Evolutionary conservation across 2,888 invertebrate genomes (phyloP).

Genomic region (Matsumyia berberina): DNA sequence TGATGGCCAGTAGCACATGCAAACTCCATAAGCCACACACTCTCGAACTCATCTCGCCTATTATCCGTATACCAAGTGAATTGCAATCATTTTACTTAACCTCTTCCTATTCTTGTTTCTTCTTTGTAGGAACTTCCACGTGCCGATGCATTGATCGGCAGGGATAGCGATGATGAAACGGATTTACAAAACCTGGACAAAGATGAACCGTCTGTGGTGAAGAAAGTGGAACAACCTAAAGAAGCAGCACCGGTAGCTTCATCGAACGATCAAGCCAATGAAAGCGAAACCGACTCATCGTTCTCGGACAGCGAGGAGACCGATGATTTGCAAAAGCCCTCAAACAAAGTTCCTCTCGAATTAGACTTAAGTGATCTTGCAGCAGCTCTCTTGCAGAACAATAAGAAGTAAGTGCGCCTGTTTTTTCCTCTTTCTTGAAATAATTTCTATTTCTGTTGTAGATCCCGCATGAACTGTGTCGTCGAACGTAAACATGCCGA

Average conservation of each 20-base stretch:
- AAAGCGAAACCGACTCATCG: slow-evolving; percentile 84
- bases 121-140: slow-evolving; percentile 83
- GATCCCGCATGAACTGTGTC: slow-evolving; percentile 95
- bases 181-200: slow-evolving; percentile 82
- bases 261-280: slow-evolving; percentile 65
- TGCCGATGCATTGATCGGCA: slow-evolving; percentile 84
- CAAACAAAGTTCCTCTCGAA: slow-evolving; percentile 91
- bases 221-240: slow-evolving; percentile 78
- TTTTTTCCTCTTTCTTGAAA: not conserved
- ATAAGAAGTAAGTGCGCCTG: slow-evolving; percentile 86
- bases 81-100: slow-evolving; percentile 43
- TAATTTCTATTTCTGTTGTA: slow-evolving; percentile 78
- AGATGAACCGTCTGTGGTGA: slow-evolving; percentile 79
- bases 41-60: slow-evolving; percentile 24
- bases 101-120: slow-evolving; percentile 24
- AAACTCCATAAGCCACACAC: slow-evolving; percentile 12
- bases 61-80: slow-evolving; percentile 18
- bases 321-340: slow-evolving; percentile 86
- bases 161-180: slow-evolving; percentile 82
- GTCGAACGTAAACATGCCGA: slow-evolving; percentile 94
- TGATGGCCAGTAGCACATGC: slow-evolving; percentile 8
- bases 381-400: slow-evolving; percentile 89
- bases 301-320: slow-evolving; percentile 86
- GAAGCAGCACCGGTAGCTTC: slow-evolving; percentile 76
- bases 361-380: slow-evolving; percentile 93